A percentile compares a stretch with the other conserved stretches of the same genome.
Evolutionary conservation across 2,797 vertebrate genomes (phyloP).

Genomic region (Iguana delicatissima): DNA sequence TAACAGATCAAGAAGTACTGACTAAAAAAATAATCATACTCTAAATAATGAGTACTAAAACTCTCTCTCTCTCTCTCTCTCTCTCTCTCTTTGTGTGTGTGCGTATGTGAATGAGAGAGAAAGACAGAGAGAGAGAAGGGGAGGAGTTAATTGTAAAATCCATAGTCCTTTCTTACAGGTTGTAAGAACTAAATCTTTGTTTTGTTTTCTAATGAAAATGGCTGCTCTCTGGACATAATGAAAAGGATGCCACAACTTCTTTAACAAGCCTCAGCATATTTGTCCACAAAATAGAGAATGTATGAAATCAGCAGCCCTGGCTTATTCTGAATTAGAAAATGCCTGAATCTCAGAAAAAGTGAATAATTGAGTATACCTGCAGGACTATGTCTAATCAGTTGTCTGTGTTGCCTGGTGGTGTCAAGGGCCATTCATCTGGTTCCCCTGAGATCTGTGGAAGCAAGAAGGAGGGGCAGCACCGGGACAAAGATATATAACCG

Average conservation of each 20-base stretch:
- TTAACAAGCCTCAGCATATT: constrained; percentile 38
- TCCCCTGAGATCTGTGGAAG: constrained; percentile 79
- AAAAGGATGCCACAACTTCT: constrained; percentile 47
- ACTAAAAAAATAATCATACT: background rate
- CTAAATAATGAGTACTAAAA: background rate
- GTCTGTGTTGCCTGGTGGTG: constrained; percentile 75
- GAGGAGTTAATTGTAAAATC: background rate
- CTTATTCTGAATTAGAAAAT: constrained; percentile 63
- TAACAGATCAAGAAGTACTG: background rate
- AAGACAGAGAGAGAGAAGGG: too few relatives aligned
- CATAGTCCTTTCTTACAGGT: background rate
- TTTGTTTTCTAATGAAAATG: constrained; percentile 44
- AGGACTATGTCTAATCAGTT: constrained; percentile 79
- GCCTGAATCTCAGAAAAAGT: constrained; percentile 66
- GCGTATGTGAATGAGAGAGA: too few relatives aligned
- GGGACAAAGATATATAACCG: constrained; percentile 80
- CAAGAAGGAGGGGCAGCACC: constrained; percentile 74
- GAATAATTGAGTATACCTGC: constrained; percentile 79
- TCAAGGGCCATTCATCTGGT: constrained; percentile 82
- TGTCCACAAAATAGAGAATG: constrained; percentile 52
- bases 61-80: too few relatives aligned
- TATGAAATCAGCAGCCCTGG: constrained; percentile 65
- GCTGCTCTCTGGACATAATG: too few relatives aligned
- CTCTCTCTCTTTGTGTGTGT: too few relatives aligned
- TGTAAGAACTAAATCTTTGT: background rate